phyloP scores from a whole-genome alignment of 2,888 invertebrate species.

The Agapetus fuscipes region DNA sequence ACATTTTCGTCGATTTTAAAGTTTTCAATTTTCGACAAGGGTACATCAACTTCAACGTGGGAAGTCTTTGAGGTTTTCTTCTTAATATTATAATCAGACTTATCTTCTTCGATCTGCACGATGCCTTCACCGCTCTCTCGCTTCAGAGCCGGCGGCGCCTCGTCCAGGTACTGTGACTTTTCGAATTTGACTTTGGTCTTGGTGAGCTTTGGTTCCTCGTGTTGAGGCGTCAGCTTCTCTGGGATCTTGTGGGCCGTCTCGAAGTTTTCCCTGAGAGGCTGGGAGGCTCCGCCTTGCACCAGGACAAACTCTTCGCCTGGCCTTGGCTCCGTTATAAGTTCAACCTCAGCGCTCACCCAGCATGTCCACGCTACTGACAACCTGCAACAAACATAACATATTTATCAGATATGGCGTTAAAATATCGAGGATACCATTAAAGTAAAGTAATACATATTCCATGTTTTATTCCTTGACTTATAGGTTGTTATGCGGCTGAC shows the following conservation, averaged over 20 bases:
- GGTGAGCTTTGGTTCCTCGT: slow-evolving; percentile 20
- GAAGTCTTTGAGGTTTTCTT: slow-evolving; percentile 27
- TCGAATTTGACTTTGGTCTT: slow-evolving; percentile 14
- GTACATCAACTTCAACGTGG: slow-evolving; percentile 38
- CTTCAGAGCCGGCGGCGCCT: slow-evolving; percentile 25
- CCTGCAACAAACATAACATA: slow-evolving; percentile 36
- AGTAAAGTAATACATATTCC: too few relatives aligned
- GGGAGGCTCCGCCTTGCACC: slow-evolving; percentile 47
- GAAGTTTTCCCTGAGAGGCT: slow-evolving; percentile 39
- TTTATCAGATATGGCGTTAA: too few relatives aligned
- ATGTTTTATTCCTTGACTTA: too few relatives aligned
- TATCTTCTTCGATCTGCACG: slow-evolving; percentile 41
- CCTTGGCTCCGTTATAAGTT: slow-evolving; percentile 52
- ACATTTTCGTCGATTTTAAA: slow-evolving; percentile 43
- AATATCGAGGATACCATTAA: too few relatives aligned
- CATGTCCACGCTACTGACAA: slow-evolving; percentile 40
- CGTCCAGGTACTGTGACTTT: slow-evolving; percentile 10
- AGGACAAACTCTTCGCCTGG: slow-evolving; percentile 59
- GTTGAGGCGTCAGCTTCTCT: slow-evolving; percentile 37
- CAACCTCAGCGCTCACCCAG: slow-evolving; percentile 43
- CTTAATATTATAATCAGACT: slow-evolving; percentile 24
- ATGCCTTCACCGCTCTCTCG: slow-evolving; percentile 37
- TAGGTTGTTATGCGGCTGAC: too few relatives aligned
- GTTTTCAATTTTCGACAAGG: slow-evolving; percentile 40
- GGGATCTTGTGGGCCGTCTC: slow-evolving; percentile 67